Percentiles rank a stretch among this genome's conserved stretches.
These are phyloP conservation scores for Amblyornis subalaris DNA, from an alignment of 2,113 vertebrate genomes.

Conservation along the genomic window DNA sequence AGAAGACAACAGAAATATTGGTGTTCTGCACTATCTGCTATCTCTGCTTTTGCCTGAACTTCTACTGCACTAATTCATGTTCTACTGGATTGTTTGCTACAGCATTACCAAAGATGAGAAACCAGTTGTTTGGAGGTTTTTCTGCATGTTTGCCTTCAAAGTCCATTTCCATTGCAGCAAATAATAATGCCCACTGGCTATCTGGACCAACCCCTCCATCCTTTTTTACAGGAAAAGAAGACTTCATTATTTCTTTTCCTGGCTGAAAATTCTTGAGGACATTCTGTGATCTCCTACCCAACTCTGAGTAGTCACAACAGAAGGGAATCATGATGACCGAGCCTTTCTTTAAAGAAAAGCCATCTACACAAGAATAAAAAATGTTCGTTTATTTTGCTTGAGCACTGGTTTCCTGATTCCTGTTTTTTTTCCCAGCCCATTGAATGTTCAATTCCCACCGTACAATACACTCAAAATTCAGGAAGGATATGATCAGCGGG, in stretches of 20 bases:
- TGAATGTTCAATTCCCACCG: constrained; percentile 17
- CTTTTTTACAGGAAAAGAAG: background rate
- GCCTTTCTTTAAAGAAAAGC: constrained; percentile 23
- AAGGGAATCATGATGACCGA: background rate
- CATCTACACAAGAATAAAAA: background rate
- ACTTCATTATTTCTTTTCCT: background rate
- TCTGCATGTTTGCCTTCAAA: background rate
- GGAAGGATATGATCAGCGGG: constrained; percentile 51
- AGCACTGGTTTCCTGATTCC: constrained; percentile 42
- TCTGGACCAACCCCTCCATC: background rate
- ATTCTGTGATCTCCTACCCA: background rate
- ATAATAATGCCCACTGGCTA: background rate
- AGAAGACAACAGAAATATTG: background rate
- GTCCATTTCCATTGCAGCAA: background rate
- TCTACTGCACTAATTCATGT: background rate
- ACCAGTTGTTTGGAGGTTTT: background rate
- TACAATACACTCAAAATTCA: constrained; percentile 30
- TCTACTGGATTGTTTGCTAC: background rate
- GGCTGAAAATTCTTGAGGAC: background rate
- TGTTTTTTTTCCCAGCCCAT: constrained; percentile 27
- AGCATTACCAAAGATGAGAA: background rate
- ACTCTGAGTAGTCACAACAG: background rate
- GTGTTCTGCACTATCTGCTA: background rate
- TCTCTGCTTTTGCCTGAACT: background rate
- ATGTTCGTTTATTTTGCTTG: constrained; percentile 6